Conservation (phyloP, 2,888 invertebrate genomes). For the Apodemia zela region DNA sequence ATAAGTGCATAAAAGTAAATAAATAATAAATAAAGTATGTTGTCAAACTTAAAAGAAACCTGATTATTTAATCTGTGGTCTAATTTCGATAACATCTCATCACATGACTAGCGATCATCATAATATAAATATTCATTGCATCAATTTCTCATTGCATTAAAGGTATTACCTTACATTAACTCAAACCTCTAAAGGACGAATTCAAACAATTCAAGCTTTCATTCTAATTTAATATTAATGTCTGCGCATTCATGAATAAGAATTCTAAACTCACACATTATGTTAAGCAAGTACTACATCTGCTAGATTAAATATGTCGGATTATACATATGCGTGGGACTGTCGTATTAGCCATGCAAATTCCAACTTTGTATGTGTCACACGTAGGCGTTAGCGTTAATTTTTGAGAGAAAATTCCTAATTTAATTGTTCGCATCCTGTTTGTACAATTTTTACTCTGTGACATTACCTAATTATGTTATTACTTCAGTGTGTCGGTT, state of each 20-base stretch:
- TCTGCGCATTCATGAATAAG: background rate
- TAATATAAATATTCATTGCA: too few relatives aligned
- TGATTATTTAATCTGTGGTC: too few relatives aligned
- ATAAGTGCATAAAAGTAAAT: too few relatives aligned
- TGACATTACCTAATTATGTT: too few relatives aligned
- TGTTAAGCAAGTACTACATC: background rate
- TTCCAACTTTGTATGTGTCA: background rate
- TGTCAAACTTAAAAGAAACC: too few relatives aligned
- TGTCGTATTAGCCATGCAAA: conserved; percentile 13
- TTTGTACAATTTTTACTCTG: too few relatives aligned
- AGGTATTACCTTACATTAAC: background rate
- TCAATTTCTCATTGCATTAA: background rate
- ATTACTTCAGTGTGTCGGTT: too few relatives aligned
- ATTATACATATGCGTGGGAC: conserved; percentile 1
- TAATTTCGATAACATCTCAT: too few relatives aligned
- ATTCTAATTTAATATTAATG: background rate
- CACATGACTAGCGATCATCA: too few relatives aligned
- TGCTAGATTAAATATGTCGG: conserved; percentile 13
- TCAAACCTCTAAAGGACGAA: background rate
- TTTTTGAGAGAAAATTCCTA: background rate
- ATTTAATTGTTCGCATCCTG: background rate
- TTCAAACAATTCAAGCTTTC: background rate
- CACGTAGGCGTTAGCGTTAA: conserved; percentile 2
- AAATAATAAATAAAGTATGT: too few relatives aligned
- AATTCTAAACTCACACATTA: conserved; percentile 1